Conservation (phyloP, 2,888 invertebrate genomes). For the Plemyria rubiginata region DNA sequence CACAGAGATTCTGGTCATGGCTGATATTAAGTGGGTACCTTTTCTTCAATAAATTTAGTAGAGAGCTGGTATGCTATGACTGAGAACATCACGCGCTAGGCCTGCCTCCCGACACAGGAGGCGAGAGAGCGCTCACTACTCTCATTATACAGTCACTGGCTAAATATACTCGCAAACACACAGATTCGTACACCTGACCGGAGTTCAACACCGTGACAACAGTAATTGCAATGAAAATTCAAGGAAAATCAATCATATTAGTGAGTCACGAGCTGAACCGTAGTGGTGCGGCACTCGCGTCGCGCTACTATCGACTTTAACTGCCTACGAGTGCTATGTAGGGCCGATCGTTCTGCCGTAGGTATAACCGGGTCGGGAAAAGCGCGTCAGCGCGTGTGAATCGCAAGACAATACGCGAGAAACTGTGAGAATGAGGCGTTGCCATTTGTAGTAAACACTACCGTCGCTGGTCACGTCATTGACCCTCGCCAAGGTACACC, state of each 20-base stretch:
- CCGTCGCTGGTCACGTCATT: constrained; percentile 79
- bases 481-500: constrained; percentile 51
- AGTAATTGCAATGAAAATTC: constrained; percentile 47
- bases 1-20: constrained; percentile 15
- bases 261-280: constrained; percentile 56
- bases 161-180: constrained; percentile 27
- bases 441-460: constrained; percentile 82
- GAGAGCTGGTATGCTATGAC: constrained; percentile 76
- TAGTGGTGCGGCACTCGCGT: constrained; percentile 40
- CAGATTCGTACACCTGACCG: constrained; percentile 31
- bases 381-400: constrained; percentile 74
- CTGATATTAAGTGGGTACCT: constrained; percentile 50
- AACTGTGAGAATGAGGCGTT: constrained; percentile 85
- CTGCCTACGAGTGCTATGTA: constrained; percentile 38
- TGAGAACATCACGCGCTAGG: constrained; percentile 68
- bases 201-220: constrained; percentile 37
- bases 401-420: constrained; percentile 76
- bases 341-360: constrained; percentile 31
- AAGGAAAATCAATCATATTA: constrained; percentile 57
- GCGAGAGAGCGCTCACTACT: constrained; percentile 46
- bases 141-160: constrained; percentile 56
- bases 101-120: constrained; percentile 58
- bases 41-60: constrained; percentile 74
- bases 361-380: constrained; percentile 62
- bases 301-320: constrained; percentile 50